Percentiles rank a stretch among this genome's conserved stretches.
phyloP scores from a whole-genome alignment of 2,113 vertebrate species.

The Actenoides hombroni region DNA sequence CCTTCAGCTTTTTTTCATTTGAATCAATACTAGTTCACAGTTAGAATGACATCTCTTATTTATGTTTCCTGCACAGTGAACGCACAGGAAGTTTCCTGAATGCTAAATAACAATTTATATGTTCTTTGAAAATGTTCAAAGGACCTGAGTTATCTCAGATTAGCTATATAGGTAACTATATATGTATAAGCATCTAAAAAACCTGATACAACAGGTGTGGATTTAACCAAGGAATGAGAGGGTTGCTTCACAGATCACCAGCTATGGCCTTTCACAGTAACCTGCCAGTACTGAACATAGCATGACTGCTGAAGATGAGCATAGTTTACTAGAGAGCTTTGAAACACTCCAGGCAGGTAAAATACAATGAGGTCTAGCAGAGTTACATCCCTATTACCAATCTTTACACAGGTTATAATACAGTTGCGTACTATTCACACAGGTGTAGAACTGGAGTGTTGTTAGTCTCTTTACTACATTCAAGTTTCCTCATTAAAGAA shows the following conservation, averaged over 20 bases:
- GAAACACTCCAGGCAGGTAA: background rate
- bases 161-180: background rate
- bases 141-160: background rate
- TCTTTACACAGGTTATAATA: background rate
- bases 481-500: background rate
- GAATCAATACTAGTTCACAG: background rate
- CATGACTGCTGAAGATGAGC: background rate
- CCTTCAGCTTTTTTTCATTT: background rate
- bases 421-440: background rate
- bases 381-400: background rate
- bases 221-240: background rate
- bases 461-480: background rate
- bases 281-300: background rate
- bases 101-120: background rate
- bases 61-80: background rate
- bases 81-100: background rate
- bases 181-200: background rate
- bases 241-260: background rate
- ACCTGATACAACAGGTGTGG: background rate
- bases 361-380: background rate
- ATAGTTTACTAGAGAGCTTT: background rate
- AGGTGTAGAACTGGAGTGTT: background rate
- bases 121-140: background rate
- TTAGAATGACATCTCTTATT: background rate
- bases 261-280: background rate